Evolutionary conservation across 1,140 invertebrate species (phyloP).

Genomic region (Brachionus angularis): DNA sequence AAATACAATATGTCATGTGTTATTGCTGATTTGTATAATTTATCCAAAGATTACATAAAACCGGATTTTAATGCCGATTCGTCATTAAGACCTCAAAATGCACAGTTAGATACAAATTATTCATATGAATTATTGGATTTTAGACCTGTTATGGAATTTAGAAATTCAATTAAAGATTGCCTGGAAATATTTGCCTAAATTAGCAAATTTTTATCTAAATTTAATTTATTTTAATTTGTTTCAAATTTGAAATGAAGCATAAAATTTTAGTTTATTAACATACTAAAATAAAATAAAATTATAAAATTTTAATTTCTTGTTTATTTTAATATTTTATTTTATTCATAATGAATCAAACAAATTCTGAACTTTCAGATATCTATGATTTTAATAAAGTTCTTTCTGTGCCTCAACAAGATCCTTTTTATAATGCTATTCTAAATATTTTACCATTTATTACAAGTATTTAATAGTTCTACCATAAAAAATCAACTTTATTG

Average conservation of each 20-base stretch:
- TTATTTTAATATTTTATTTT: no score
- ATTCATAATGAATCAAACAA: no score
- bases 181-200: no score
- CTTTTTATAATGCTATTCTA: background rate
- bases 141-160: slow-evolving; percentile 25
- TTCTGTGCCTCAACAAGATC: background rate
- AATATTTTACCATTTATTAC: background rate
- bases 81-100: slow-evolving; percentile 58
- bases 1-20: slow-evolving; percentile 62
- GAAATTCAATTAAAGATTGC: slow-evolving; percentile 32
- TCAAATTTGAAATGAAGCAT: no score
- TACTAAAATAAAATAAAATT: slow-evolving; percentile 12
- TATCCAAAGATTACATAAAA: slow-evolving; percentile 56
- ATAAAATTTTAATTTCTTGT: background rate
- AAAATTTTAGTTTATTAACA: slow-evolving; percentile 23
- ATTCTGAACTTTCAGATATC: no score
- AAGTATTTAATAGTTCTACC: background rate
- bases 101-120: slow-evolving; percentile 52
- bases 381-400: background rate
- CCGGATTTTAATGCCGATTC: slow-evolving; percentile 50
- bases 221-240: no score
- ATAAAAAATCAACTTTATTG: no score
- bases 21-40: slow-evolving; percentile 59
- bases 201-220: no score
- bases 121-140: slow-evolving; percentile 6